Evolutionary conservation across 2,888 invertebrate genomes (phyloP), one percentile per base, ranked within the genome.

Genomic region (Drosophila lutescens): DNA sequence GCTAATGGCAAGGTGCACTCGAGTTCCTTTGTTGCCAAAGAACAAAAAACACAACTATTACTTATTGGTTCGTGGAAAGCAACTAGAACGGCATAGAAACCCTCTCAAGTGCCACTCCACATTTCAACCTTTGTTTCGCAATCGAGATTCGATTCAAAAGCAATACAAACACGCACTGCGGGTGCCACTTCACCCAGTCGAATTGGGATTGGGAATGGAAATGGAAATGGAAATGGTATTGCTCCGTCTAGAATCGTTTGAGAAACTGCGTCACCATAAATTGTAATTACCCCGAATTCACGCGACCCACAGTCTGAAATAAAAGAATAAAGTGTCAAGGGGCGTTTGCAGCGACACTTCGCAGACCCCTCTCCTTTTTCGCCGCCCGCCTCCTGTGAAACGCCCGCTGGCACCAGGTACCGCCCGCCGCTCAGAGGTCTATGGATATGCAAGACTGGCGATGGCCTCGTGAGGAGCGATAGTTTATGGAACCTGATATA

Each of bases 151-250:
- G 85, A 85, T 85, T 89, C 82, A 82, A 89, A 81, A 76, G 83
- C 89, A 89, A 89, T 85, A 77, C 85, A 85, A 85, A 85, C 88
- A 85, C 59, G 79, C 84, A 63, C 84, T 78, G 88, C 84, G 86
- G 84, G 84, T 76, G 82, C 76, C 88, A 76, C 89, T 88, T 85
- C 77, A 82, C 20, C 46, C 54, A 58, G n/a, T 72, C 49, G 46
- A 47, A 23, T 32, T 68, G 13, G 34, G n/a, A 66, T 34, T 68
- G 13, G 34, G 12, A 66, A 40, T 57, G 20, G 43, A 23, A 43
- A 15, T 41, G 20, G 38, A 13, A 65, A 38, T 59, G 43, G 9
- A 55, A 59, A 44, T 60, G 65, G 32, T 40, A 12, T 46, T 26
- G 38, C 36, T 20, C 10, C 20, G 38, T 17, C 49, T 46, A 50